Evolutionary conservation across 2,888 invertebrate genomes (phyloP), one percentile per base, ranked within the genome.

Genomic region (Syrista parreyssii): DNA sequence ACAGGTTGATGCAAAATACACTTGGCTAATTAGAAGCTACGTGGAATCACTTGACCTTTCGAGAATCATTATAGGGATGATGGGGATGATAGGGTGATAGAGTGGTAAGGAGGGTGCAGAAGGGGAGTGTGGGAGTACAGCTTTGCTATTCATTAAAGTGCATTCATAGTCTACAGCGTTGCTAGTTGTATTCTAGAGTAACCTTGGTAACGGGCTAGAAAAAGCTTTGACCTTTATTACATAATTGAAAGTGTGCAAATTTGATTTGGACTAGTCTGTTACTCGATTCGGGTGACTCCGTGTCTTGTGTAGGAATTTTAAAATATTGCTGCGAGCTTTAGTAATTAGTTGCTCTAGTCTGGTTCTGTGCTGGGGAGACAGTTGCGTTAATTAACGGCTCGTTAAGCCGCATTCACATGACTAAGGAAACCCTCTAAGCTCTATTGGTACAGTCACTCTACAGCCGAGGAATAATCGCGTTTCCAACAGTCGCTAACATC

Each of bases 1-100:
- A 90, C 95, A 95, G 93, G 95, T 95, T 85, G 88, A 88, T 86
- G 77, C n/a, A 40, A 71, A 71, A 71, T 71, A 71, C 9, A 23
- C 40, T 55, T 55, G 23, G 23, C 6, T 55, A 55, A 55, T 55
- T 55, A 55, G 0, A 55, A 55, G 71, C 32, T 73, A 71, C 15
- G 30, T 33, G 31, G 30, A 71, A 11, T 71, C 23, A 9, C 15
- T 30, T 32, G 32, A 71, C 71, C 32, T 71, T 71, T 33, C 30
- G 31, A 71, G 31, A 71, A 71, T 71, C 9, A n/a, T 32, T 71
- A 71, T 55, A 55, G 40, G 40, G 40, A 23, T 55, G 40, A 55
- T 55, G 23, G 40, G 40, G 23, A 34, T 1, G 4, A 15, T 4
- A 15, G 40, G 4, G 40, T 6, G 23, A 55, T 4, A 55, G 23